Evolutionary conservation across 2,113 vertebrate genomes (phyloP), one percentile per base, ranked within the genome.

Genomic region (Origma solitaria): DNA sequence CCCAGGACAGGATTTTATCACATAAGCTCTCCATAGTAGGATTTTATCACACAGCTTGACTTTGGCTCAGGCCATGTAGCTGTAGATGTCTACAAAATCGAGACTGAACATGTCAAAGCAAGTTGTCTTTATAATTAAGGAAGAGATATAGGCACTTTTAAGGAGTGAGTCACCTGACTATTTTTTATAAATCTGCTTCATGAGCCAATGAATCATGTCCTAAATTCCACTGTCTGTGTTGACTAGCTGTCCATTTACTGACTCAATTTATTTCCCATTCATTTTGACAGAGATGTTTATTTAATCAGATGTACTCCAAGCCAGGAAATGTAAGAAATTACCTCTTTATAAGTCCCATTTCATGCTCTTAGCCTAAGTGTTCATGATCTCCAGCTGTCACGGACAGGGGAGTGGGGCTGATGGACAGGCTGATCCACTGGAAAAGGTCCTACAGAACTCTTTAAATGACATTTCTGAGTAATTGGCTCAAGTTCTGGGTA

Each of bases 201-300:
- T 66, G 78, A 94, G 75, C 44, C 90, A 89, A 85, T 94, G 92
- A 96, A 89, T 96, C 93, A 87, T 23, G 88, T 84, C 61, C 65
- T 72, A 31, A 82, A 58, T 69, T 84, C 61, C 78, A 20, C 38
- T 87, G 47, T 64, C 82, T 93, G 57, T 83, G 73, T 85, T 87
- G 90, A 91, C 87, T 87, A 78, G 38, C 78, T 94, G 90, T 82
- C 92, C 84, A 64, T 92, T 93, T 95, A 85, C 82, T 94, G 73
- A 76, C 82, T 94, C 57, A 82, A 64, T 93, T 87, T 90, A 65
- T 82, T 69, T 61, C 20, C 37, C 65, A 40, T 90, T 92, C 44
- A 1, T 88, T 94, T 95, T 88, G 80, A 83, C 49, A 71, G 56
- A 84, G 73, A 71, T 79, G 40, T 82, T 95, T 92, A 88, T 94